Evolutionary conservation across 1,140 invertebrate species (phyloP).

Genomic region (Eriocheir sinensis): DNA sequence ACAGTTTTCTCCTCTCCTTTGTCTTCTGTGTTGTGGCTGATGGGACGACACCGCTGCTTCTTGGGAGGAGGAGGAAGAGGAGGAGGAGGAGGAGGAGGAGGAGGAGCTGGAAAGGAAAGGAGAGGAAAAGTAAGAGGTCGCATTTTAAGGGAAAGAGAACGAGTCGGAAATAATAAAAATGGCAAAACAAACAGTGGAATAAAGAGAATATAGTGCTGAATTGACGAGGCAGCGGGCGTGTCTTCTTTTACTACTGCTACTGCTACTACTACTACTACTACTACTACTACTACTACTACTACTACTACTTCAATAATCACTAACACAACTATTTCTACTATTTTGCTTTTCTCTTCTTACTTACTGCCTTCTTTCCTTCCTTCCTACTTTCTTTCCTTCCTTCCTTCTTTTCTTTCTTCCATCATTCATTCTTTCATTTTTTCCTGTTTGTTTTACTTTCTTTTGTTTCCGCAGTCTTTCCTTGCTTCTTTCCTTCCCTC

Average conservation of each 20-base stretch:
- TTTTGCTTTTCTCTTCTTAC: too few relatives aligned
- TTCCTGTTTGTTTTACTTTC: too few relatives aligned
- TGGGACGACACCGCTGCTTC: not conserved
- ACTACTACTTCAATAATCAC: not conserved
- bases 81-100: not conserved
- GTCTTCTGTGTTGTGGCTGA: constrained; percentile 36
- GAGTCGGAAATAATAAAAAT: not conserved
- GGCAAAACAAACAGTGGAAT: not conserved
- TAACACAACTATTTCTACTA: constrained; percentile 13
- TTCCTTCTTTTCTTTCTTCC: too few relatives aligned
- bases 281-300: constrained; percentile 25
- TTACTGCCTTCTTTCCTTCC: too few relatives aligned
- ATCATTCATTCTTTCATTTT: too few relatives aligned
- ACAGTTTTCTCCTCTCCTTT: constrained; percentile 40
- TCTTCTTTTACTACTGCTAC: not conserved
- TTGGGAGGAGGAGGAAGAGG: not conserved
- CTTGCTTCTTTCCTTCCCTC: too few relatives aligned
- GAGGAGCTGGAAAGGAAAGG: not conserved
- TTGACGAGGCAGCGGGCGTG: too few relatives aligned
- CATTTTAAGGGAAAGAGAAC: not conserved
- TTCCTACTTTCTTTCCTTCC: too few relatives aligned
- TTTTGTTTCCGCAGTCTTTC: too few relatives aligned
- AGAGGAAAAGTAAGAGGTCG: not conserved
- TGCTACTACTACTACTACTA: constrained; percentile 16
- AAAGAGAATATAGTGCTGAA: not conserved